Conservation (phyloP, 1,140 invertebrate genomes). For the Aphelenchoides avenae region DNA sequence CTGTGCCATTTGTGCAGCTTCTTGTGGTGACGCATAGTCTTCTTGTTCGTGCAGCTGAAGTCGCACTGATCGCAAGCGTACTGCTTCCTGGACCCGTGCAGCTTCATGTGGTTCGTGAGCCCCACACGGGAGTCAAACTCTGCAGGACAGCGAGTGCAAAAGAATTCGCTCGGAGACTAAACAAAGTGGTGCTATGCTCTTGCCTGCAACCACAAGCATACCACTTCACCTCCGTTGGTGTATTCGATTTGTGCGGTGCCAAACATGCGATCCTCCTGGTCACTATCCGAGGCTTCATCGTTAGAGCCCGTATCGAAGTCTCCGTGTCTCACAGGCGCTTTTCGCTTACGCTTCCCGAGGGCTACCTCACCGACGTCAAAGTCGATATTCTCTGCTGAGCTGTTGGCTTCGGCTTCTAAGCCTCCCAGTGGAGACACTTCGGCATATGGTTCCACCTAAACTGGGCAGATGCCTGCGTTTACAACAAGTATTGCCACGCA, state of each 20-base stretch:
- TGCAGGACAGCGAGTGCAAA: conserved; percentile 32
- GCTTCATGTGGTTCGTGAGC: conserved; percentile 39
- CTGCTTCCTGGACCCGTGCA: conserved; percentile 27
- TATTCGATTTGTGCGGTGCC: conserved; percentile 24
- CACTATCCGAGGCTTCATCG: conserved; percentile 5
- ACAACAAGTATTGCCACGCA: too few relatives aligned
- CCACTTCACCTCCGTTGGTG: conserved; percentile 22
- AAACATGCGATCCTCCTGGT: conserved; percentile 14
- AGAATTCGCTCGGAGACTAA: conserved; percentile 15
- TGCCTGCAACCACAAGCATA: neutral
- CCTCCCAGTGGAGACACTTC: neutral
- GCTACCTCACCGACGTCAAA: neutral
- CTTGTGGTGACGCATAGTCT: conserved; percentile 43
- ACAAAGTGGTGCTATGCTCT: conserved; percentile 1
- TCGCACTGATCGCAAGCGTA: conserved; percentile 31
- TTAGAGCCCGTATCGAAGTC: conserved; percentile 9
- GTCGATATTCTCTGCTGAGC: neutral
- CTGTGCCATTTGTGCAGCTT: neutral
- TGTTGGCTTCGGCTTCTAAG: neutral
- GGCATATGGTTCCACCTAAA: neutral
- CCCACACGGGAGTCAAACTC: conserved; percentile 38
- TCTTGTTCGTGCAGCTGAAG: conserved; percentile 39
- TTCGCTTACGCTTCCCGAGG: conserved; percentile 9
- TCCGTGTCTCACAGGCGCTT: conserved; percentile 21
- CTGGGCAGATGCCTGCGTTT: neutral